phyloP scores from a whole-genome alignment of 30 jellyfish, hydroid and myxozoan genomes.

The Sanderia malayensis region DNA sequence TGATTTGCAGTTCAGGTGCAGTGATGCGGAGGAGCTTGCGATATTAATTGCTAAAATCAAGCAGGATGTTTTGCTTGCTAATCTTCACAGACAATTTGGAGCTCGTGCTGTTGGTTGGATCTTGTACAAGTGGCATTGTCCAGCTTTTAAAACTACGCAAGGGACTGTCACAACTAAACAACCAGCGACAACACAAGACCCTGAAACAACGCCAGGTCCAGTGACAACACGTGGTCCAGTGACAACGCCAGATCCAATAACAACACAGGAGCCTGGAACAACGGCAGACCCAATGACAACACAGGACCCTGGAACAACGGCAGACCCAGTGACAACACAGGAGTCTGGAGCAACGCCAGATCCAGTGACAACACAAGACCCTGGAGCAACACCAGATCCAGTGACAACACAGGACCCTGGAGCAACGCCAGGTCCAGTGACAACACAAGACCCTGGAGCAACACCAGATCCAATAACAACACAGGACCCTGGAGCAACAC shows the following conservation, averaged over 20 bases:
- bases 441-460: conserved; percentile 11
- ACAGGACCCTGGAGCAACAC: not conserved
- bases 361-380: conserved; percentile 12
- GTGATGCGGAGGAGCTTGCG: conserved; percentile 14
- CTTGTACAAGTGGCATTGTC: conserved; percentile 37
- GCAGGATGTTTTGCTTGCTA: conserved; percentile 3
- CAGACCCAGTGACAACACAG: conserved; percentile 3
- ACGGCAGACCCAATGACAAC: conserved; percentile 30
- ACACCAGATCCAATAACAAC: conserved; percentile 29
- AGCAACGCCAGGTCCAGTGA: not conserved
- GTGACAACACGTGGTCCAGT: conserved; percentile 3
- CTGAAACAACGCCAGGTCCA: conserved; percentile 7
- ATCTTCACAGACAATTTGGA: conserved; percentile 36
- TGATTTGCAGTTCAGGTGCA: conserved; percentile 45
- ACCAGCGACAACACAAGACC: conserved; percentile 7
- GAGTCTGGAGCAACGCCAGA: conserved; percentile 9
- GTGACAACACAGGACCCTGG: conserved; percentile 8
- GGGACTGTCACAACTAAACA: conserved; percentile 14
- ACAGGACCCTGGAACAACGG: not conserved
- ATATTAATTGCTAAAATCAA: conserved; percentile 12
- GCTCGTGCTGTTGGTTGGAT: conserved; percentile 49
- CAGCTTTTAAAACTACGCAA: conserved; percentile 4
- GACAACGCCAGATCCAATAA: conserved; percentile 9
- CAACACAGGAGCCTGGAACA: conserved; percentile 7
- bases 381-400: conserved; percentile 25